Evolutionary conservation across 2,113 vertebrate species (phyloP), one percentile per base, ranked within the genome.

Genomic region (Varanus komodoensis): DNA sequence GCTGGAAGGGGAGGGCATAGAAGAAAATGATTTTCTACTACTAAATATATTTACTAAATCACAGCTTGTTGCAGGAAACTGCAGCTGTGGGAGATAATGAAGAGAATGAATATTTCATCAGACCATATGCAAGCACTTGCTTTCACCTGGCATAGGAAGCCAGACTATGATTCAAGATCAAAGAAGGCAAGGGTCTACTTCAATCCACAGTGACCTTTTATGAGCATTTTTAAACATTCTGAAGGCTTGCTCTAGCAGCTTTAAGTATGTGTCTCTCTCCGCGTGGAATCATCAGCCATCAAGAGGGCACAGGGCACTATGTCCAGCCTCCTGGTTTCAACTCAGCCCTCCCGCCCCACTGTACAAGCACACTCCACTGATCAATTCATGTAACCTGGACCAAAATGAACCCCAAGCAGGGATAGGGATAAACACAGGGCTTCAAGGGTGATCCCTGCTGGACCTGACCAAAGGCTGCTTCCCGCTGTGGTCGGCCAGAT

Each of bases 1-100:
- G 94, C 90, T 96, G 94, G 93, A 90, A 94, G 80, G 89, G 23
- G 85, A 95, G 77, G 93, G 91, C 89, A 94, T 93, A 95, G 44
- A 29, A 90, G 71, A 93, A 93, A 94, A 87, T 79, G 21, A 89
- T 93, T 92, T 94, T 93, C 94, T 52, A 82, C 92, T 92, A 93
- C 81, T 90, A 87, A 88, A 21, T 75, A 91, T 90, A 91, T 90
- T 94, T 80, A 92, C 93, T 89, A 95, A 95, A 87, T 93, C 86
- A 90, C 90, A 92, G 52, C 87, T 95, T 85, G 90, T 87, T 91
- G 87, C 74, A 19, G 83, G 87, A 96, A 91, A 75, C 71, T 94
- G 87, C 86, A 93, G 87, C 90, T 95, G 94, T 87, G 89, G 86
- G 81, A 91, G 83, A n/a, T 75, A 89, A 86, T 78, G 73, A 88